phyloP scores from a whole-genome alignment of 1,140 invertebrate species.

The Helicoverpa zea region DNA sequence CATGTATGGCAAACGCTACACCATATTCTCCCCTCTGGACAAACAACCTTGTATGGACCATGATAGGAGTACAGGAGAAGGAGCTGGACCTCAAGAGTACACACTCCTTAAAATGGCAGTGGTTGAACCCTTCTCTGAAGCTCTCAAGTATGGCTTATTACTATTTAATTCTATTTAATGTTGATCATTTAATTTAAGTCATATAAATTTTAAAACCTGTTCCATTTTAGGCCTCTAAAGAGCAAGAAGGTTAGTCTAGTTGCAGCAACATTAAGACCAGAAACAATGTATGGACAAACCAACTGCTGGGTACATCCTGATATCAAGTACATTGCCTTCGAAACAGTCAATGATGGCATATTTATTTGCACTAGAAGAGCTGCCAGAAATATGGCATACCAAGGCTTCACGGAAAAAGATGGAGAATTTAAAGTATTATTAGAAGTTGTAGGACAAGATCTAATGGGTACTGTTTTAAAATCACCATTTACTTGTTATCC shows the following conservation, averaged over 20 bases:
- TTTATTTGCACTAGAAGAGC: slow-evolving; percentile 96
- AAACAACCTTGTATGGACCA: slow-evolving; percentile 99
- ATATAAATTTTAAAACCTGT: not conserved
- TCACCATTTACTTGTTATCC: slow-evolving; percentile 95
- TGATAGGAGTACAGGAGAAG: slow-evolving; percentile 98
- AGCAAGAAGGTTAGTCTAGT: slow-evolving; percentile 93
- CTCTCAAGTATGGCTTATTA: slow-evolving; percentile 88
- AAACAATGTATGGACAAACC: slow-evolving; percentile 99
- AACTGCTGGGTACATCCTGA: slow-evolving; percentile 99
- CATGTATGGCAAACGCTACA: slow-evolving; percentile 98
- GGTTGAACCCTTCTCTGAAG: slow-evolving; percentile 91
- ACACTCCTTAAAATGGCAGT: slow-evolving; percentile 98
- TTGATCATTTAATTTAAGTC: not conserved
- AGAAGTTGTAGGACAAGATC: slow-evolving; percentile 92
- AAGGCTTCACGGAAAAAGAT: slow-evolving; percentile 95
- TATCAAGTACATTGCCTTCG: slow-evolving; percentile 96
- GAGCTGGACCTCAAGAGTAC: slow-evolving; percentile 99
- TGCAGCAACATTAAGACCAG: slow-evolving; percentile 98
- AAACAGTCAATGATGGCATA: slow-evolving; percentile 91
- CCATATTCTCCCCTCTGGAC: slow-evolving; percentile 98
- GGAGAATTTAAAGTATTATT: slow-evolving; percentile 92
- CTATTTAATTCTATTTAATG: not conserved
- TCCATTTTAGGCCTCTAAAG: slow-evolving; percentile 84
- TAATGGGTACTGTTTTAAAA: slow-evolving; percentile 93
- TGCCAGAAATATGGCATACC: slow-evolving; percentile 98